Evolutionary conservation across 2,888 invertebrate genomes (phyloP), one percentile per base, ranked within the genome.

Genomic region (Campoplex nolae): DNA sequence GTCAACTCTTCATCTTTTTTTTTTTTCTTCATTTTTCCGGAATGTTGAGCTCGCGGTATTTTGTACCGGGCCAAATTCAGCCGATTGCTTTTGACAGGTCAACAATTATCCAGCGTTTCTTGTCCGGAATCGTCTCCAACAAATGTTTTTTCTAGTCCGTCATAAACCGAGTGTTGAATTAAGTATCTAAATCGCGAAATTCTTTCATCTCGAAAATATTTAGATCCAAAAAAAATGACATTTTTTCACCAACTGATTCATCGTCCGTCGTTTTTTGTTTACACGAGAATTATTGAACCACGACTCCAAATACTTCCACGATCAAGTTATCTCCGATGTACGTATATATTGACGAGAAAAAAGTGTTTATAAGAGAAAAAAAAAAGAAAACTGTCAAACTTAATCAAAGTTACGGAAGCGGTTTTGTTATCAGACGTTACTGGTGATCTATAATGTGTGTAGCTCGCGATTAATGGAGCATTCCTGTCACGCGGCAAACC

Each of bases 381-480:
- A 8, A 38, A 45, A 45, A 76, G 45, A 65, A 16, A 13, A 9
- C 35, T 32, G 48, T n/a, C n/a, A 38, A 67, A 82, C 23, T 82
- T 82, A 56, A 68, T 75, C 16, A 67, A 82, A 68, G 42, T 42
- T 23, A 28, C 45, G 45, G 16, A 42, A 35, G 11, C 54, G 78
- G 56, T 70, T 78, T 42, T 16, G 68, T 78, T 45, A 45, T 75
- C 45, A 62, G 42, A 62, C 75, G 56, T 45, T 62, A 62, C 28
- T 16, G 11, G 56, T 74, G 75, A 62, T 75, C 75, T 62, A 78
- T 68, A 56, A 70, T 70, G 23, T 32, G 70, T 51, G 48, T 81
- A 62, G 73, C 51, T n/a, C 42, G 70, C 79, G 83, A 86, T 83
- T 83, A 86, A 86, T 86, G 83, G 83, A 54, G 71, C 86, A 48